Base-by-base conservation (phyloP, 2,113 vertebrate genomes). In the Cisticola juncidis region DNA sequence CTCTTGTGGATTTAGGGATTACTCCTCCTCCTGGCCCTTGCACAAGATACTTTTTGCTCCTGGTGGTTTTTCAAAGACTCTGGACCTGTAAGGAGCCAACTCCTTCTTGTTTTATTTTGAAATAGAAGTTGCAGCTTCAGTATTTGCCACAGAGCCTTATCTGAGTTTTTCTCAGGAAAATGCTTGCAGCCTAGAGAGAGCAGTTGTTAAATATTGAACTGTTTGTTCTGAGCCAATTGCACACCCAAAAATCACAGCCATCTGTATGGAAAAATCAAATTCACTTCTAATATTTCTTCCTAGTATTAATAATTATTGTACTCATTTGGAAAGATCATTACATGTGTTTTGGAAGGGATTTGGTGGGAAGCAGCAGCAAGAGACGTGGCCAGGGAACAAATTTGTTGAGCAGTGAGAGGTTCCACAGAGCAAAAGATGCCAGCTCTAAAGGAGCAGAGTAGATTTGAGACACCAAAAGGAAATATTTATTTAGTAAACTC, bases 401-500 rank as follows among this genome's bases (percentile, higher is more conserved):
- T 33, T 83, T 74, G 60, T 88, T 73, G 47, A 81, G 62, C 62
- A 64, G 0, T 40, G 68, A 88, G 81, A 64, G 44, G 56, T 54
- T 86, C 26, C 51, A 6, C 76, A 90, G 64, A 40, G 69, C 31
- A 88, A 83, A 86, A 44, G 50, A 14, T 42, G 68, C 76, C 66
- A 80, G 68, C 71, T 62, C n/a, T 81, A 51, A 93, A 90, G 88
- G 57, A 90, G 29, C 44, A 35, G 81, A 78, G 40, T 35, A 68
- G 76, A 83, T 81, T 93, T 95, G 13, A 94, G 81, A 53, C 64
- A 86, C 90, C 51, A 73, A 78, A 78, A 92, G 76, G 71, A 93
- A 96, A 88, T 92, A 74, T 88, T 95, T 94, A 44, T 94, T 90
- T 95, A 92, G 86, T 66, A 88, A 94, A 83, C 64, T 78, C 87